Evolutionary conservation across 1,140 invertebrate species (phyloP), one percentile per base, ranked within the genome.

Genomic region (Ceratoteleas bidentatus): DNA sequence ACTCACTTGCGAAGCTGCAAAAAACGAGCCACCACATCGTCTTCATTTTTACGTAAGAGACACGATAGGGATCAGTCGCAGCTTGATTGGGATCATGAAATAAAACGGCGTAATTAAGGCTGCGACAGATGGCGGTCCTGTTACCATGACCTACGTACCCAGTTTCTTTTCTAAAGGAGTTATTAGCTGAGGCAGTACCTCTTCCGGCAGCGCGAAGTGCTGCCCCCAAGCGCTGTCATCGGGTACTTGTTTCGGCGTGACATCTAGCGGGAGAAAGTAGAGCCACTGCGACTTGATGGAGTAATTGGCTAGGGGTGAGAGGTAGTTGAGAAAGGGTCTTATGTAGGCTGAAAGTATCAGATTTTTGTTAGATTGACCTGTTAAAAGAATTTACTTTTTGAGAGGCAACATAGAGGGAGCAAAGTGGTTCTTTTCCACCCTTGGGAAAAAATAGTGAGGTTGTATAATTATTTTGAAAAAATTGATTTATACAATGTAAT

Each of bases 281-380:
- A 98, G 91, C 95, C 95, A 96, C 88, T 98, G 97, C 0, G 96
- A 97, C 86, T 97, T 96, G 0, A 98, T 92, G 0, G 94, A 95
- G 81, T 97, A 95, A 85, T 95, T 94, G 47, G 95, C 94, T 32
- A 96, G 91, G 0, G 93, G 87, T 3, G 93, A 92, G 14, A 97
- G 84, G 60, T 96, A 93, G 9, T 93, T 88, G 2, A 96, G 85
- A 57, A 97, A 95, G 3, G 96, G 95, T 16, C 94, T 91, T 24
- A 97, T 87, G 86, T 96, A 97, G 43, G 93, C 96, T 97, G 90
- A 15, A 81, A 76, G 4, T 24, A 24, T 24, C 24, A 24, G 4
- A 24, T 24, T 24, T 24, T 24, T 4, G 24, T 24, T 24, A 24
- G n/a, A n/a, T n/a, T n/a, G n/a, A n/a, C n/a, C n/a, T n/a, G n/a